Percentiles rank a stretch among this genome's conserved stretches.
Evolutionary conservation across 2,797 vertebrate species (phyloP).

Genomic region (Clamator glandarius): DNA sequence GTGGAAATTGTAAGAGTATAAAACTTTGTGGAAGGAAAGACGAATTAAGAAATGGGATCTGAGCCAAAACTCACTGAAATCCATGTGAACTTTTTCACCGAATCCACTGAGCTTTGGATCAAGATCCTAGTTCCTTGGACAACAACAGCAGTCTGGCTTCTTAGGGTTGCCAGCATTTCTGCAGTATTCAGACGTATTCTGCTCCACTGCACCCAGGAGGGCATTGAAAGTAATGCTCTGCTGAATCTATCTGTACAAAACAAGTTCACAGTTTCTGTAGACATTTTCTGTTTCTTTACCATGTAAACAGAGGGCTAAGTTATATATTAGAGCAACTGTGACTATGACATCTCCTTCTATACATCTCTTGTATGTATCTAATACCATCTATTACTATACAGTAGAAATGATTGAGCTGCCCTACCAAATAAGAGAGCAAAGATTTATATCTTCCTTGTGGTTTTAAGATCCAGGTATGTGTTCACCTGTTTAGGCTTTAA

Average conservation of each 20-base stretch:
- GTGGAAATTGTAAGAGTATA: background rate
- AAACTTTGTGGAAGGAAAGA: background rate
- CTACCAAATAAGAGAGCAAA: background rate
- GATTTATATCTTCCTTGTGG: background rate
- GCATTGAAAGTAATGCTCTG: background rate
- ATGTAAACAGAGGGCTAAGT: background rate
- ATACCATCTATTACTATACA: background rate
- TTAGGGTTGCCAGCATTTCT: background rate
- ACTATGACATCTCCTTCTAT: background rate
- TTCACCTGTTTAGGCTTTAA: background rate
- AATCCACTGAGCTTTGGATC: background rate
- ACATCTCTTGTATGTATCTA: background rate
- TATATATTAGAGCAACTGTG: background rate
- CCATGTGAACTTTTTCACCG: background rate
- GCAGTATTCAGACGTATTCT: background rate
- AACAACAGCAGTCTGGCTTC: background rate
- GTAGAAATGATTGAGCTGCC: background rate
- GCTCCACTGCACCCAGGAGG: background rate
- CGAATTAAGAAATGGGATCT: background rate
- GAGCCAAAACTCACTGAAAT: constrained; percentile 10
- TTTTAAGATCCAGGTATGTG: background rate
- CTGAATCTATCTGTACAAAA: background rate
- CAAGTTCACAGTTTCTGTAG: background rate
- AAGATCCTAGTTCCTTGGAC: background rate
- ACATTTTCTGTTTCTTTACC: background rate